Base-by-base conservation (phyloP, 30 jellyfish, hydroid and myxozoan species). In the Pelagia noctiluca region DNA sequence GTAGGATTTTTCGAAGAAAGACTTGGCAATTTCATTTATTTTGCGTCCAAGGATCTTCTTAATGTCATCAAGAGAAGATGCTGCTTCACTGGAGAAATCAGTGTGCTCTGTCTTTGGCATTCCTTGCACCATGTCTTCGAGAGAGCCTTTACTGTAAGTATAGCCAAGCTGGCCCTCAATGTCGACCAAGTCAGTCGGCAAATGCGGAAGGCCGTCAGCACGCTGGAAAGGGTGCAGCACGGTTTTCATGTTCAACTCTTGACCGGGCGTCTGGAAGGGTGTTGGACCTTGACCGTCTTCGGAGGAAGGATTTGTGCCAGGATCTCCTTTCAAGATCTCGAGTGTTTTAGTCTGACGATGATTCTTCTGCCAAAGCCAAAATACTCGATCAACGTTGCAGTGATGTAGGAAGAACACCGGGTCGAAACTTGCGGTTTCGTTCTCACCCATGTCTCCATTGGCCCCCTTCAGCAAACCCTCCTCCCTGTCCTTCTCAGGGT, bases 221-320 rank as follows among this genome's bases (percentile, higher is more conserved):
- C 10, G 74, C 48, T 78, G 82, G 72, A 78, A 78, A 21, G 90
- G 90, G 13, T 63, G 57, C 34, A 78, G 50, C 22, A 60, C 42
- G 82, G 83, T 78, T 22, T 78, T 72, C 84, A 78, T 78, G 57
- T 2, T 34, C 2, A 78, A 50, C 0, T 13, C 13, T 28, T 78
- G 46, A 18, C 46, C 72, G 18, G 48, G 26, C 7, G n/a, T 16
- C 26, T 78, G 90, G 70, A 18, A 32, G 7, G 90, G 90, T 10
- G 90, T 60, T 57, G 90, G 84, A 8, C 90, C 90, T 78, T 78
- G 90, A 12, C 90, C 90, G 46, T 63, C 30, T n/a, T n/a, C n/a
- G n/a, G n/a, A n/a, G 37, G 53, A 2, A 16, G 88, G 67, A 42
- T 8, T 50, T 10, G 77, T 32, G 16, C 68, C 62, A 5, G 37